Evolutionary conservation across 2,113 vertebrate genomes (phyloP).

Genomic region (Ondatra zibethicus): DNA sequence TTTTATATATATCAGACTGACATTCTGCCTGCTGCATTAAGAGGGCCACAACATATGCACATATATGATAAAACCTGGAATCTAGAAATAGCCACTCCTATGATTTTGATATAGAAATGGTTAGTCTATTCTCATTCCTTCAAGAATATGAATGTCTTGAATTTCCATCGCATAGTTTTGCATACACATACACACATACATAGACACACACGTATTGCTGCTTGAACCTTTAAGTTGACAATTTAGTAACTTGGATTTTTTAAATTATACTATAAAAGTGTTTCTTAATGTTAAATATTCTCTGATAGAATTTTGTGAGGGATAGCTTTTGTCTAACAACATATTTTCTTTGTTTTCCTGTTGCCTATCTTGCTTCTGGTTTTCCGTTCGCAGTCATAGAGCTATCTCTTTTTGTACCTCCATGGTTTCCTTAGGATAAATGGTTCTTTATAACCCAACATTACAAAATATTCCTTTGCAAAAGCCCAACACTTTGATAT

Average conservation of each 20-base stretch:
- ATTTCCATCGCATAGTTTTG: not conserved
- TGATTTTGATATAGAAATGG: not conserved
- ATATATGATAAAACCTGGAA: not conserved
- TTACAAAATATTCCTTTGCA: constrained; percentile 6
- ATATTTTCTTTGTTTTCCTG: not conserved
- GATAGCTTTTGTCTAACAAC: not conserved
- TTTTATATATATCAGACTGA: not conserved
- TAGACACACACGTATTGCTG: not conserved
- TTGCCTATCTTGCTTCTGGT: constrained; percentile 5
- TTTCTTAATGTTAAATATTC: constrained; percentile 44
- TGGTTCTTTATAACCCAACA: not conserved
- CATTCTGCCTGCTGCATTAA: not conserved
- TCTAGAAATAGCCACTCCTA: not conserved
- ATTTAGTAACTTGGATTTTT: constrained; percentile 19
- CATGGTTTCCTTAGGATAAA: not conserved
- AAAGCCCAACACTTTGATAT: not conserved
- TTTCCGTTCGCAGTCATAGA: not conserved
- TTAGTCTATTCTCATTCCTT: constrained; percentile 3
- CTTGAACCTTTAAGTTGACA: not conserved
- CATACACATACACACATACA: not conserved
- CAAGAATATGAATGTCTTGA: not conserved
- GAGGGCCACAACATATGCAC: not conserved
- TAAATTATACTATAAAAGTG: not conserved
- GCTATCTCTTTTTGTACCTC: not conserved
- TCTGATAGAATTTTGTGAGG: constrained; percentile 32